Percentiles rank a stretch among this genome's conserved stretches.
Conservation (phyloP, 2,113 vertebrate species). For the Pelobates fuscus region DNA sequence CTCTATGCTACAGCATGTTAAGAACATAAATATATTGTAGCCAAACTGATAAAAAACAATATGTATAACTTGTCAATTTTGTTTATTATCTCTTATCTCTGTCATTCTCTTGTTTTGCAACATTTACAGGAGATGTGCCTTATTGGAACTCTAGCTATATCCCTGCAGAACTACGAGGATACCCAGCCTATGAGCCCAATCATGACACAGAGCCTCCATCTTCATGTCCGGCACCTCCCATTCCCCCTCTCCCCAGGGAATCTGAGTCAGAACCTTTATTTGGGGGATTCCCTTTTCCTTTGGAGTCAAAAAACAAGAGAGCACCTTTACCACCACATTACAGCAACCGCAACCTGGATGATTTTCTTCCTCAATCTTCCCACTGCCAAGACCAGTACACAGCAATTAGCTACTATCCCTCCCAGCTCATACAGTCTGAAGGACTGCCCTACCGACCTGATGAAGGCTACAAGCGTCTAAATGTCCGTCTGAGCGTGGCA, state of each 20-base stretch:
- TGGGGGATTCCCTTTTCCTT: conserved; percentile 90
- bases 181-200: conserved; percentile 82
- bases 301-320: conserved; percentile 85
- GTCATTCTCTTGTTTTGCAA: conserved; percentile 64
- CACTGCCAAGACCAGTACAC: conserved; percentile 92
- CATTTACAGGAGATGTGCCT: conserved; percentile 73
- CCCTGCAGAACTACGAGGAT: conserved; percentile 75
- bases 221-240: conserved; percentile 55
- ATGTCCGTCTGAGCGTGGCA: conserved; percentile 86
- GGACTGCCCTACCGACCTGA: conserved; percentile 70
- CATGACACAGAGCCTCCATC: conserved; percentile 68
- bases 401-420: conserved; percentile 92
- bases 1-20: too few species aligned
- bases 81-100: background rate
- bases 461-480: conserved; percentile 81
- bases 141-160: conserved; percentile 77
- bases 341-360: conserved; percentile 92
- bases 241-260: conserved; percentile 60
- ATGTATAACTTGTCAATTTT: too few species aligned
- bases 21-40: too few species aligned
- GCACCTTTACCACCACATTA: conserved; percentile 92
- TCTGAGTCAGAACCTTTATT: conserved; percentile 76
- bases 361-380: conserved; percentile 79
- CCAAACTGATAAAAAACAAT: too few species aligned
- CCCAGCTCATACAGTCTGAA: conserved; percentile 70